phyloP scores from a whole-genome alignment of 2,888 invertebrate genomes.

The Caenorhabditis angaria region DNA sequence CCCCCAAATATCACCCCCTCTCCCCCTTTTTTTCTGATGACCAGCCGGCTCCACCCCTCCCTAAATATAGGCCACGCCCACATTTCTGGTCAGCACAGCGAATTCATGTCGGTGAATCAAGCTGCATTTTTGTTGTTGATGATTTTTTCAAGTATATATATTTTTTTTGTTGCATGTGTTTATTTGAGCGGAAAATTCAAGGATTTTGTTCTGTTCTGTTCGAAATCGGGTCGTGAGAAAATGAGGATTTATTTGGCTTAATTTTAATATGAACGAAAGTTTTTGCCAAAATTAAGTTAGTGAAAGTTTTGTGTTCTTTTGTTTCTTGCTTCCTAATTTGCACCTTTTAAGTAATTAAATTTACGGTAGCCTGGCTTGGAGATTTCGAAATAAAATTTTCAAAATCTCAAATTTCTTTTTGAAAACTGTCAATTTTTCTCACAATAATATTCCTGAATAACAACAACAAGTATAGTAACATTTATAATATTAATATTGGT shows the following conservation, averaged over 20 bases:
- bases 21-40: neutral
- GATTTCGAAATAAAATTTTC: too few relatives aligned
- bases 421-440: too few relatives aligned
- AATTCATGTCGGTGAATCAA: neutral
- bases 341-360: too few relatives aligned
- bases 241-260: neutral
- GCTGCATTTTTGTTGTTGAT: neutral
- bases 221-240: neutral
- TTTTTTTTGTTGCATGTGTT: neutral
- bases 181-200: neutral
- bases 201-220: neutral
- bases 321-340: too few relatives aligned
- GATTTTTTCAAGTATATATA: neutral
- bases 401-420: too few relatives aligned
- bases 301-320: neutral
- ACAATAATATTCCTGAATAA: conserved; percentile 1
- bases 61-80: neutral
- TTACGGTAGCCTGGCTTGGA: too few relatives aligned
- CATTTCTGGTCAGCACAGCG: neutral
- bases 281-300: neutral
- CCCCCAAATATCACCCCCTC: too few relatives aligned
- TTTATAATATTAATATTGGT: neutral
- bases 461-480: too few relatives aligned
- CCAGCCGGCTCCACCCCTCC: neutral
- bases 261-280: neutral